Percentiles rank a stretch among this genome's conserved stretches.
These are phyloP conservation scores for Dasyornis broadbenti DNA, from an alignment of 2,113 vertebrate genomes.

Conservation along the genomic window DNA sequence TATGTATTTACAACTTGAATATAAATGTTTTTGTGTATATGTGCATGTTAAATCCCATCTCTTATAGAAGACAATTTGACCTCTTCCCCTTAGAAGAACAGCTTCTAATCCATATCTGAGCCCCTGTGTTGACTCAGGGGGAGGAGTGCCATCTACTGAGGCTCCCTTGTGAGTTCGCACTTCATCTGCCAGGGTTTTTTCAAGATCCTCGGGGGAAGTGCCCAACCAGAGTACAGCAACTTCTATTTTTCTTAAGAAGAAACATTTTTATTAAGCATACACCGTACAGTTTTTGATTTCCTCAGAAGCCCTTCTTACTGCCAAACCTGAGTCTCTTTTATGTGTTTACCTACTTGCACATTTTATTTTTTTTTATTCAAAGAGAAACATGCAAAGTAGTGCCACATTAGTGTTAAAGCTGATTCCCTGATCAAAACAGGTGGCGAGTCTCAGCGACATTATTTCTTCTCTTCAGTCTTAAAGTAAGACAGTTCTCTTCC, in stretches of 20 bases:
- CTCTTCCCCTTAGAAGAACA: neutral
- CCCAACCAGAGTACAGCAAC: neutral
- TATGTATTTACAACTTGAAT: neutral
- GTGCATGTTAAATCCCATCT: neutral
- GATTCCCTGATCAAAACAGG: neutral
- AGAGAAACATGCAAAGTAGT: neutral
- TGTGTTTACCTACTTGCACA: neutral
- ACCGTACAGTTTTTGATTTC: neutral
- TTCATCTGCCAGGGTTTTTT: neutral
- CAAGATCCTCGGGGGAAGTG: neutral
- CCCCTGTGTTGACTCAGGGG: neutral
- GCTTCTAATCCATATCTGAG: neutral
- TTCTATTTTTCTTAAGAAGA: neutral
- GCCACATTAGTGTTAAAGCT: neutral
- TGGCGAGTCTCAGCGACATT: neutral
- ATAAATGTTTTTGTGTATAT: neutral
- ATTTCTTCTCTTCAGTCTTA: neutral
- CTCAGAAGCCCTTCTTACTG: neutral
- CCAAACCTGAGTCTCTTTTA: neutral
- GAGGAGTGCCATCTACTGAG: conserved; percentile 14
- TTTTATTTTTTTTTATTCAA: neutral
- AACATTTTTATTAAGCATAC: neutral
- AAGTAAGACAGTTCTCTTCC: neutral
- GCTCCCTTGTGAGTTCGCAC: fast-evolving
- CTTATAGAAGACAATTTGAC: neutral